These are phyloP conservation scores for Catostylus mosaicus DNA, from an alignment of 30 jellyfish, hydroid and myxozoan genomes.

Conservation along the genomic window DNA sequence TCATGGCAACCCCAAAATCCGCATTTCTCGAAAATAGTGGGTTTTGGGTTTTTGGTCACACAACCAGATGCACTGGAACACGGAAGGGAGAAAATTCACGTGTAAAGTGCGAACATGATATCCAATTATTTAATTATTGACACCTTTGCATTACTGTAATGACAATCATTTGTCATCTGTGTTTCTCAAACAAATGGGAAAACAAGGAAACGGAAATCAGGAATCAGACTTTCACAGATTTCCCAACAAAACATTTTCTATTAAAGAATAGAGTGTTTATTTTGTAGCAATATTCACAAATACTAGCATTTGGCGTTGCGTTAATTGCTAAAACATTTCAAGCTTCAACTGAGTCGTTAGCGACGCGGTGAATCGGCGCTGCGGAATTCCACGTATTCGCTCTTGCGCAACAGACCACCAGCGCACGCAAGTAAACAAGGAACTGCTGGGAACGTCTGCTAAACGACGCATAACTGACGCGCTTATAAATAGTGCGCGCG, in stretches of 20 bases:
- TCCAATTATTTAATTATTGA: conserved; percentile 31
- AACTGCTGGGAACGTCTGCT: conserved; percentile 54
- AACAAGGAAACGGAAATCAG: conserved; percentile 46
- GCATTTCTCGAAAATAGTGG: too few species aligned
- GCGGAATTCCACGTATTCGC: background rate
- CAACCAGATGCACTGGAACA: too few species aligned
- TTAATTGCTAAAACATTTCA: conserved; percentile 22
- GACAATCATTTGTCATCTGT: conserved; percentile 35
- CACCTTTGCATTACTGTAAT: conserved; percentile 29
- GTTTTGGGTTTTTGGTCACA: too few species aligned
- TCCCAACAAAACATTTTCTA: background rate
- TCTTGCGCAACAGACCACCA: conserved; percentile 64
- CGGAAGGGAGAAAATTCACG: too few species aligned
- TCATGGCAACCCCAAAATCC: background rate
- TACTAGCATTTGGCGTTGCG: background rate
- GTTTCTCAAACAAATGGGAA: conserved; percentile 5
- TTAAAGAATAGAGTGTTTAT: conserved; percentile 1
- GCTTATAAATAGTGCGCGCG: conserved; percentile 44
- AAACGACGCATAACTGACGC: conserved; percentile 10
- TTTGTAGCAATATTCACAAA: conserved; percentile 14
- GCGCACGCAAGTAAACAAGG: conserved; percentile 45
- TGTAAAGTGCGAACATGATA: conserved; percentile 23
- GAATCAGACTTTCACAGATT: conserved; percentile 32
- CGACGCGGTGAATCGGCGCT: conserved; percentile 3
- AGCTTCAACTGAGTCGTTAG: background rate